A percentile compares a stretch with the other conserved stretches of the same genome.
phyloP scores from a whole-genome alignment of 2,797 vertebrate species.

The Falco rusticolus region DNA sequence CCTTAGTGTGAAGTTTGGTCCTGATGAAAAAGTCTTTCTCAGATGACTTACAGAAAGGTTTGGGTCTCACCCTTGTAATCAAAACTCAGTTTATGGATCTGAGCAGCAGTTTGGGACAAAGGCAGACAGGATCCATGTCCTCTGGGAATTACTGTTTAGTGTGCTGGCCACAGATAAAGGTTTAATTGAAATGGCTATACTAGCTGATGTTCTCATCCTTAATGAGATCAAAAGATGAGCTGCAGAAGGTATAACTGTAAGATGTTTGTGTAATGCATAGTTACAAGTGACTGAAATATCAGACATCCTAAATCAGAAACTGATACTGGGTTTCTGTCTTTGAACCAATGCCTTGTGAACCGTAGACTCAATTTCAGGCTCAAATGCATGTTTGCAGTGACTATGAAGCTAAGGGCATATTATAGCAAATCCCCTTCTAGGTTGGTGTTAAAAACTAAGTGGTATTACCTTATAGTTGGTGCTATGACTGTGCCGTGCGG shows the following conservation, averaged over 20 bases:
- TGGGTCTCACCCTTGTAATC: neutral
- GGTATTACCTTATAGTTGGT: neutral
- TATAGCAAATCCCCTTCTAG: neutral
- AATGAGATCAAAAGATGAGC: neutral
- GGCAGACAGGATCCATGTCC: neutral
- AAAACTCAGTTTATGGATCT: neutral
- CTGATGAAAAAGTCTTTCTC: neutral
- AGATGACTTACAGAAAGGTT: neutral
- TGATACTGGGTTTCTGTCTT: neutral
- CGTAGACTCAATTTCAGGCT: neutral
- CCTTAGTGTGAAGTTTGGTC: neutral
- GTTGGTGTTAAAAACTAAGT: neutral
- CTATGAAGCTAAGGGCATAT: neutral
- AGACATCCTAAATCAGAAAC: neutral
- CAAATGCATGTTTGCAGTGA: neutral
- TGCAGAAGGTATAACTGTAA: neutral
- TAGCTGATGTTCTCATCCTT: neutral
- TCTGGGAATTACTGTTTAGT: neutral
- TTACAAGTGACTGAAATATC: neutral
- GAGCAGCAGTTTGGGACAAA: neutral
- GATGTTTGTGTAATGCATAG: neutral
- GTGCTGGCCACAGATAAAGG: neutral
- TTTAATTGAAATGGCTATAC: neutral
- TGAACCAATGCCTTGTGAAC: neutral
- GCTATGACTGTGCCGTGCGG: neutral